Percentiles rank a stretch among this genome's conserved stretches.
phyloP scores from a whole-genome alignment of 2,113 vertebrate genomes.

The Bos indicus region DNA sequence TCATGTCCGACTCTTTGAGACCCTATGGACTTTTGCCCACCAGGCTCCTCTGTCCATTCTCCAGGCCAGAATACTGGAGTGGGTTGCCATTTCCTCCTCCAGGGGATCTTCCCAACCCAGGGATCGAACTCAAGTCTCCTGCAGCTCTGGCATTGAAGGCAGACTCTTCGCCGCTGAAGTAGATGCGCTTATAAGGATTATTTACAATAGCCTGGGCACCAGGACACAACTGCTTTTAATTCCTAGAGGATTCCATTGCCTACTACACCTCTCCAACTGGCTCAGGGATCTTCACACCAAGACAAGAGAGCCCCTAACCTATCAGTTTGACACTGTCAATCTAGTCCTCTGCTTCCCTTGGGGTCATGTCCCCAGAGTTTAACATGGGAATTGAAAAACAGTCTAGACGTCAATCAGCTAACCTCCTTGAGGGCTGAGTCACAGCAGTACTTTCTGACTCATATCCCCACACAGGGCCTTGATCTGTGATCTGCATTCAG shows the following conservation, averaged over 20 bases:
- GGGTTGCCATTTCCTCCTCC: neutral
- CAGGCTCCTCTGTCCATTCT: neutral
- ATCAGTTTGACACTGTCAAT: neutral
- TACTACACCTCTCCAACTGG: neutral
- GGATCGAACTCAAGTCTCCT: neutral
- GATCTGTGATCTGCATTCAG: neutral
- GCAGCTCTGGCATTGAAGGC: neutral
- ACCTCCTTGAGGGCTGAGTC: neutral
- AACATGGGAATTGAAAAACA: neutral
- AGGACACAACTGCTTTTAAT: neutral
- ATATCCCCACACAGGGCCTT: too few relatives aligned
- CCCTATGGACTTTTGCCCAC: neutral
- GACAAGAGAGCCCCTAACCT: neutral
- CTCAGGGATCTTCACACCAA: neutral
- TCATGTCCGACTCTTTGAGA: neutral
- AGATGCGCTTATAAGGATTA: neutral
- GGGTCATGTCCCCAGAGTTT: neutral
- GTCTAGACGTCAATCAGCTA: neutral
- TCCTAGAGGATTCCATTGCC: neutral
- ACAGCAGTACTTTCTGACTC: neutral
- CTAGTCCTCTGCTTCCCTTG: fast-evolving
- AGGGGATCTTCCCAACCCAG: neutral
- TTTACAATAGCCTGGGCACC: neutral
- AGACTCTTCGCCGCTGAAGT: neutral
- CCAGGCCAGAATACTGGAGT: neutral